Base-by-base conservation (phyloP, 2,797 vertebrate genomes). In the Enteromius viviparus region DNA sequence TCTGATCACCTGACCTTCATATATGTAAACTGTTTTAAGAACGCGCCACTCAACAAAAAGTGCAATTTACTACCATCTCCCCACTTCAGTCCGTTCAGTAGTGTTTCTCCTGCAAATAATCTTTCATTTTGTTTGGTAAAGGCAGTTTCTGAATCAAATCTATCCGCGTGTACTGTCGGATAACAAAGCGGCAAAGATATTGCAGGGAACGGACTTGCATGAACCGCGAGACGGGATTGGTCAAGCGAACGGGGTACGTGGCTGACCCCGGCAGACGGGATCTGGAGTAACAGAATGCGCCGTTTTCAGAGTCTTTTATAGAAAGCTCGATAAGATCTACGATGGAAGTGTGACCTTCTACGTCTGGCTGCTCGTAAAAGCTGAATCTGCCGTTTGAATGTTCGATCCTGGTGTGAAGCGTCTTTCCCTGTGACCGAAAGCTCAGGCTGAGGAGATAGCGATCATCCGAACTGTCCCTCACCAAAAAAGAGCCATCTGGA, bases 101-200 rank as follows among this genome's bases (percentile, higher is more conserved):
- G 98, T 98, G 98, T 95, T 99, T 99, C 95, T 99, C 98, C 95
- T 99, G 98, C 94, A 99, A 94, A 91, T 99, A 99, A 95, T 99
- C 98, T 97, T 99, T 99, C 98, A 99, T 99, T 94, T 99, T 99
- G 96, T 97, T 99, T 91, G 98, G 98, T 95, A 99, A 96, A 95
- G 98, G 98, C 95, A 99, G 96, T 96, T 99, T 99, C 92, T 98
- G 98, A 92, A 99, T 99, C 85, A 99, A 92, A 94, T 99, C 98
- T 96, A 99, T 99, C 81, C 98, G 93, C 51, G 98, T 99, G 89
- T 98, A 99, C 90, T 99, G 98, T 90, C 98, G 96, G 90, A 99
- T 99, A 89, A 99, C 97, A 88, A 99, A 99, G 76, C 98, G 97
- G 90, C 98, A 99, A 92, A 99, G 95, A 92, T 99, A 99, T 93